Percentiles rank a stretch among this genome's conserved stretches.
Evolutionary conservation across 2,888 invertebrate species (phyloP).

Genomic region (Physocephala rufipes): DNA sequence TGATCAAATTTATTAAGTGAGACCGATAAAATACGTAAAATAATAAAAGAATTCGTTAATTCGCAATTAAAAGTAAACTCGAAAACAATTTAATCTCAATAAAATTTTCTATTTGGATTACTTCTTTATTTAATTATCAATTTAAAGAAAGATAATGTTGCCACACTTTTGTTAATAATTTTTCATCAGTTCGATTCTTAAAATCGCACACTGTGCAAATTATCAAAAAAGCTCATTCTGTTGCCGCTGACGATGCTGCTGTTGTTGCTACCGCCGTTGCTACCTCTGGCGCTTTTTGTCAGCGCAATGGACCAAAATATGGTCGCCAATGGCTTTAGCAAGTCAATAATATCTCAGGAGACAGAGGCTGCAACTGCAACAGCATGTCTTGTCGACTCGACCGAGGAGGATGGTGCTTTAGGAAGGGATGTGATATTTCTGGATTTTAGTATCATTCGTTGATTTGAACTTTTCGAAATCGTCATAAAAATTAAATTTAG

Average conservation of each 20-base stretch:
- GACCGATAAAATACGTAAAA: too few species aligned
- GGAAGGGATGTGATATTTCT: neutral
- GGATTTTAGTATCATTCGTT: neutral
- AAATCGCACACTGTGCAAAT: too few species aligned
- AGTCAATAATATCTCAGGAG: slow-evolving; percentile 12
- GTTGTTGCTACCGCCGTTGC: too few species aligned
- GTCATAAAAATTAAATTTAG: slow-evolving; percentile 20
- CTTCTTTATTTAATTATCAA: too few species aligned
- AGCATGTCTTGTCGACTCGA: neutral
- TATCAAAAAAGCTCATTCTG: neutral
- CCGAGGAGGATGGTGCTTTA: neutral
- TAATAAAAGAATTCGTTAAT: too few species aligned
- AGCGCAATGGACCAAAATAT: slow-evolving; percentile 16
- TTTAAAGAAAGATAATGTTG: neutral
- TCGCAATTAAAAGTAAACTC: too few species aligned
- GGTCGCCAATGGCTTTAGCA: slow-evolving; percentile 24
- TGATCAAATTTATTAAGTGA: too few species aligned
- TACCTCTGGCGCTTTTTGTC: neutral
- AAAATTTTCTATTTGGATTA: too few species aligned
- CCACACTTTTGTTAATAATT: neutral
- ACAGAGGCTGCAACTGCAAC: slow-evolving; percentile 11
- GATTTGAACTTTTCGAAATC: neutral
- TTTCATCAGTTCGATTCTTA: neutral
- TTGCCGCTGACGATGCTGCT: too few species aligned
- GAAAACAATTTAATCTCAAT: too few species aligned